phyloP scores from a whole-genome alignment of 2,888 invertebrate genomes.

The Diadegma fenestrale region DNA sequence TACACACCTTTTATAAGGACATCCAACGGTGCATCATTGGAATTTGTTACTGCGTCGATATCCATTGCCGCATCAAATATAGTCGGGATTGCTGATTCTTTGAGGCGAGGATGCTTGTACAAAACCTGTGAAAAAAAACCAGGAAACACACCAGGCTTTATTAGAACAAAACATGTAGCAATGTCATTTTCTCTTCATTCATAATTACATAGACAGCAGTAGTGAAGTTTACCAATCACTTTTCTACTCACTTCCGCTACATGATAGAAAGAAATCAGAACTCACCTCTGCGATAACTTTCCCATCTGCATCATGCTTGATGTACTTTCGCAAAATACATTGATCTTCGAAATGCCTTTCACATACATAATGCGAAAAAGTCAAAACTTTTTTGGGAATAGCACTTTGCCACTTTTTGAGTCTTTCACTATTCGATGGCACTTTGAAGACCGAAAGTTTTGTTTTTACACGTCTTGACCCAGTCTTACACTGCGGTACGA shows the following conservation, averaged over 20 bases:
- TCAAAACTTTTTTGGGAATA: no score
- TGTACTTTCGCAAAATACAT: constrained; percentile 42
- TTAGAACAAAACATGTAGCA: constrained; percentile 1
- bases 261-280: background rate
- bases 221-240: constrained; percentile 5
- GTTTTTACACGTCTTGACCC: no score
- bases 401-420: no score
- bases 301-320: constrained; percentile 35
- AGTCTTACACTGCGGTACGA: no score
- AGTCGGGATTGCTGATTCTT: constrained; percentile 39
- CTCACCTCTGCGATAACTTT: constrained; percentile 44
- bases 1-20: background rate
- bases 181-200: background rate
- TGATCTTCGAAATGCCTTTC: constrained; percentile 48
- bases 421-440: no score
- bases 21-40: background rate
- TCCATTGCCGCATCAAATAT: constrained; percentile 36
- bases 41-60: background rate
- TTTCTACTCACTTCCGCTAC: background rate
- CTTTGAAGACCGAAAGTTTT: no score
- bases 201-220: background rate
- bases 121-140: constrained; percentile 31
- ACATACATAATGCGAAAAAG: constrained; percentile 9
- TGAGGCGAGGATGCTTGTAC: constrained; percentile 33
- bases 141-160: background rate